phyloP scores from a whole-genome alignment of 2,797 vertebrate species.

The Lacerta bilineata region DNA sequence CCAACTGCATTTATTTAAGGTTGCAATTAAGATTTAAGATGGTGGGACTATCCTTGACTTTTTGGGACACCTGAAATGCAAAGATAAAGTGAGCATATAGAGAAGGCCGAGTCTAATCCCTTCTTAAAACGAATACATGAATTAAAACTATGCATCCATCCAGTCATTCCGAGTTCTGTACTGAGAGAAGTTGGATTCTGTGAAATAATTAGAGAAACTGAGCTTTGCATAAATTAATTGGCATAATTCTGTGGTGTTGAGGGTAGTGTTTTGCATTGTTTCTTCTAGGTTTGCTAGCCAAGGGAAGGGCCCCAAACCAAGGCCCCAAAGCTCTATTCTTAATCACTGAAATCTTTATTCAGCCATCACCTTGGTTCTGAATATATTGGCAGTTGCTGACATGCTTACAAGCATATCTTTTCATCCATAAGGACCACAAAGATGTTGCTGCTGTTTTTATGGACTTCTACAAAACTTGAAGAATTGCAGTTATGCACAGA shows the following conservation, averaged over 20 bases:
- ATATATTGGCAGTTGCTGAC: too few species aligned
- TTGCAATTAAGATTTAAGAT: neutral
- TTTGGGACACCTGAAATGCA: neutral
- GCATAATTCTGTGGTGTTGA: neutral
- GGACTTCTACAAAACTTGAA: neutral
- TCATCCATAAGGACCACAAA: neutral
- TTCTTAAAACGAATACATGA: neutral
- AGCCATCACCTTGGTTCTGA: neutral
- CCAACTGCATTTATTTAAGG: neutral
- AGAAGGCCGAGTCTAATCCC: too few species aligned
- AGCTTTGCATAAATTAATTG: neutral
- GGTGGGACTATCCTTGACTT: neutral
- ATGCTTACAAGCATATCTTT: neutral
- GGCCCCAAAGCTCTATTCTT: neutral
- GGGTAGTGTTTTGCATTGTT: neutral
- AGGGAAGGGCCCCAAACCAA: neutral
- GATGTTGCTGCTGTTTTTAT: neutral
- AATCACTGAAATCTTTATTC: neutral
- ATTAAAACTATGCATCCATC: too few species aligned
- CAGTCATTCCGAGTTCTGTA: neutral
- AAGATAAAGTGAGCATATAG: neutral
- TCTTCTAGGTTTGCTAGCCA: neutral
- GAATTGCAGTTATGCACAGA: neutral
- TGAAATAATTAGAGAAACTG: neutral
- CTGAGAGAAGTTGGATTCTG: neutral